Percentiles rank a stretch among this genome's conserved stretches.
phyloP scores from a whole-genome alignment of 2,888 invertebrate genomes.

The Drosophila ezoana region DNA sequence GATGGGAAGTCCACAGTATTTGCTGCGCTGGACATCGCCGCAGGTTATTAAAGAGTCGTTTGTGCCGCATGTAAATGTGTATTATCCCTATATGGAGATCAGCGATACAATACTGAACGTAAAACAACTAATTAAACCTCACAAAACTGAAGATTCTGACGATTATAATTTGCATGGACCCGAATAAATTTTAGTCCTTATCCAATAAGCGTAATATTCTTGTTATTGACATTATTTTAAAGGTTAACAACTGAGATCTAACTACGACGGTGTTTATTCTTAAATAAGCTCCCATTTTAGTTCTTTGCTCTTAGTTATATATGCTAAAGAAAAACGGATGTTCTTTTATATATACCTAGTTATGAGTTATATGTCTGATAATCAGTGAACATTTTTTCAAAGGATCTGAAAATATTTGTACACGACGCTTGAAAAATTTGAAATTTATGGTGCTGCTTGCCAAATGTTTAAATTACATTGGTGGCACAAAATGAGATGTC shows the following conservation, averaged over 20 bases:
- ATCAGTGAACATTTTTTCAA: background rate
- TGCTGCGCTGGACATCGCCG: slow-evolving; percentile 95
- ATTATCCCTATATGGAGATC: slow-evolving; percentile 85
- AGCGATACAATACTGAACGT: background rate
- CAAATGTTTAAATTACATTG: slow-evolving; percentile 31
- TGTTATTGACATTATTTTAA: no score
- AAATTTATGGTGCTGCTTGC: slow-evolving; percentile 9
- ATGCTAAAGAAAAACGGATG: no score
- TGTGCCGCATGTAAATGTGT: slow-evolving; percentile 91
- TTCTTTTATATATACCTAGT: background rate
- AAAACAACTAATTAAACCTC: background rate
- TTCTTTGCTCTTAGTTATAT: no score
- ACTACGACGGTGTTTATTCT: no score
- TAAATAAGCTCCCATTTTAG: no score
- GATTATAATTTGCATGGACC: background rate
- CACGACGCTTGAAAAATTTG: background rate
- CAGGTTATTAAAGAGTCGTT: slow-evolving; percentile 97
- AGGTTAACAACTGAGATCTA: no score
- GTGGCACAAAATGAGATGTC: slow-evolving; percentile 70
- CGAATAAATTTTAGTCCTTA: background rate
- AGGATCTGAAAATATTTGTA: background rate
- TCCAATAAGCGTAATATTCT: background rate
- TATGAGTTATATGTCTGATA: slow-evolving; percentile 25
- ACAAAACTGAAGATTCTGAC: background rate
- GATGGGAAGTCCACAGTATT: slow-evolving; percentile 97